A percentile compares a stretch with the other conserved stretches of the same genome.
Conservation (phyloP, 1,140 invertebrate genomes). For the Tigriopus japonicus region DNA sequence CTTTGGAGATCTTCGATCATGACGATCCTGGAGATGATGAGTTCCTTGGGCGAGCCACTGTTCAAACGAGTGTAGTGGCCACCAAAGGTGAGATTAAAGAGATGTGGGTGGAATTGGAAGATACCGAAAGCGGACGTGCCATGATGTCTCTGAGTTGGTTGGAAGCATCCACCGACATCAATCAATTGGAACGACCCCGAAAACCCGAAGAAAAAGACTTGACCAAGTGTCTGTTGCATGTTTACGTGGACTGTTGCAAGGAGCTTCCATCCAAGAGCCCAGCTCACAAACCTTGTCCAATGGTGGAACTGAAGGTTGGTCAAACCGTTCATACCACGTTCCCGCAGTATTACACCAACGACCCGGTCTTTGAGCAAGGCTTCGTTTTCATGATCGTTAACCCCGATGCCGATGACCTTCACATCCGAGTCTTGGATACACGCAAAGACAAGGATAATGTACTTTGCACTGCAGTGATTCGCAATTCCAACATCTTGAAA, state of each 20-base stretch:
- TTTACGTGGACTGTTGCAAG: conserved; percentile 73
- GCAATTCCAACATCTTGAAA: conserved; percentile 6
- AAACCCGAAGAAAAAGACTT: background rate
- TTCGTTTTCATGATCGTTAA: conserved; percentile 77
- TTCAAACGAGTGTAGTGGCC: conserved; percentile 1
- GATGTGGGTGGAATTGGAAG: conserved; percentile 67
- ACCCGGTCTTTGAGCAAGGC: conserved; percentile 43
- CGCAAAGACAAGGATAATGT: conserved; percentile 11
- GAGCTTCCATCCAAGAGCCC: conserved; percentile 57
- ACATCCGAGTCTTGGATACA: conserved; percentile 18
- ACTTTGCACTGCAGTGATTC: conserved; percentile 1
- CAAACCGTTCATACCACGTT: conserved; percentile 2
- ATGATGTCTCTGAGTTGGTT: conserved; percentile 74
- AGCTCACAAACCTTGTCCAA: background rate
- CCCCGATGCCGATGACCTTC: conserved; percentile 56
- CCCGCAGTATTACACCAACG: conserved; percentile 23
- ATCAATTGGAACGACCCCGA: background rate
- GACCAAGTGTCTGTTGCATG: conserved; percentile 36
- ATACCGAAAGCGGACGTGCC: conserved; percentile 78
- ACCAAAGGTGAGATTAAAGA: background rate
- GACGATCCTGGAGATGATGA: conserved; percentile 21
- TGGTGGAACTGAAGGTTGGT: conserved; percentile 5
- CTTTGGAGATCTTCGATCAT: conserved; percentile 20
- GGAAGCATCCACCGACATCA: conserved; percentile 42
- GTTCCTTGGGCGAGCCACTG: conserved; percentile 18